Percentiles rank a stretch among this genome's conserved stretches.
Conservation (phyloP, 2,888 invertebrate genomes). For the Plutella xylostella region DNA sequence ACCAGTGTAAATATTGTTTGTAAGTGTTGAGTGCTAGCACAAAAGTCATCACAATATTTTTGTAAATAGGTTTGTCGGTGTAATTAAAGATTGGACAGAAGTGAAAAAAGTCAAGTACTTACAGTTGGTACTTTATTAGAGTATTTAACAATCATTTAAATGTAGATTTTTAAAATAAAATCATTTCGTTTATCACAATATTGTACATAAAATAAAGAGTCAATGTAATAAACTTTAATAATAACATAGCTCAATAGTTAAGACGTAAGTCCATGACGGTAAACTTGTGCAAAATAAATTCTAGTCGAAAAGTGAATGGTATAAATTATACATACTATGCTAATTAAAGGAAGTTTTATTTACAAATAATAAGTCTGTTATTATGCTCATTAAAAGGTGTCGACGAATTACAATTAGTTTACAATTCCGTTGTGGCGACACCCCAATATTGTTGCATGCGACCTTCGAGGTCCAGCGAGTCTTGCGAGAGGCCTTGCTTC, state of each 20-base stretch:
- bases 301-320: conserved; percentile 64
- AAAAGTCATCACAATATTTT: no score
- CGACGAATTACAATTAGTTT: conserved; percentile 25
- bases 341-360: conserved; percentile 56
- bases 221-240: conserved; percentile 11
- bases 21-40: no score
- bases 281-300: conserved; percentile 61
- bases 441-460: conserved; percentile 94
- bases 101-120: no score
- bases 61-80: no score
- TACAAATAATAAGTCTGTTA: conserved; percentile 26
- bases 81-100: no score
- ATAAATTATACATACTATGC: conserved; percentile 32
- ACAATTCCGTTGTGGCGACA: conserved; percentile 88
- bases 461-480: conserved; percentile 83
- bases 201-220: conserved; percentile 38
- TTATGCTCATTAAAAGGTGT: not conserved
- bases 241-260: conserved; percentile 33
- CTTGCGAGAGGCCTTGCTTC: conserved; percentile 73
- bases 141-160: conserved; percentile 4
- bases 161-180: conserved; percentile 12
- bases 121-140: conserved; percentile 4
- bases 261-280: conserved; percentile 59
- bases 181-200: conserved; percentile 36
- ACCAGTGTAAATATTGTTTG: no score